phyloP scores from a whole-genome alignment of 1,140 invertebrate species.

The Sinella curviseta region DNA sequence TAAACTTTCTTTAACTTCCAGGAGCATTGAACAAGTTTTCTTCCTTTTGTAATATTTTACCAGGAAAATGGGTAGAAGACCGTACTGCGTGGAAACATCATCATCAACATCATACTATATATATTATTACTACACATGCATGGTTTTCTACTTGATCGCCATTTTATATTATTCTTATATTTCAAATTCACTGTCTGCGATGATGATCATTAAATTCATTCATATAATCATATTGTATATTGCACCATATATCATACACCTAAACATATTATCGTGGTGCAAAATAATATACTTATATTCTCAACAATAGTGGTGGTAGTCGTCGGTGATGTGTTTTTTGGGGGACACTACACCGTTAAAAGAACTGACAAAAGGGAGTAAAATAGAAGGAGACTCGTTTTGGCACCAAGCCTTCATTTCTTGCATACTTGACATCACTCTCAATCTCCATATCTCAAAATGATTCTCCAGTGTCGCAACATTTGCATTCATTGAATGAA shows the following conservation, averaged over 20 bases:
- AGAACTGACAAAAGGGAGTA: neutral
- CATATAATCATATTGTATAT: no score
- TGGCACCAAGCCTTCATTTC: slow-evolving; percentile 43
- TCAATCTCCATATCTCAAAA: slow-evolving; percentile 49
- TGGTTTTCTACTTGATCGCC: slow-evolving; percentile 21
- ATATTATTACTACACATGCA: no score
- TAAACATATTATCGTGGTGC: no score
- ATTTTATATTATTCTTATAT: neutral
- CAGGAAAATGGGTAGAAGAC: neutral
- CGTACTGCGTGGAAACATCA: no score
- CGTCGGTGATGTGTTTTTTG: neutral
- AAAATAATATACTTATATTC: no score
- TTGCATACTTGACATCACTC: slow-evolving; percentile 44
- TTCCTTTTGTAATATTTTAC: neutral
- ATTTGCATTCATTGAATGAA: slow-evolving; percentile 47
- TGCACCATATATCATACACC: no score
- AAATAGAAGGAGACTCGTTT: slow-evolving; percentile 11
- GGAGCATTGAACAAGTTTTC: neutral
- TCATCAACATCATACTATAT: no score
- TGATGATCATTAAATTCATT: no score
- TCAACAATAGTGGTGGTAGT: no score
- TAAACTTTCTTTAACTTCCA: slow-evolving; percentile 4
- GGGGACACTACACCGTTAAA: neutral
- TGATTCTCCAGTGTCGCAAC: slow-evolving; percentile 46
- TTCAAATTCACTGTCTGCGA: no score